Evolutionary conservation across 1,140 invertebrate species (phyloP).

Genomic region (Penaeus chinensis): DNA sequence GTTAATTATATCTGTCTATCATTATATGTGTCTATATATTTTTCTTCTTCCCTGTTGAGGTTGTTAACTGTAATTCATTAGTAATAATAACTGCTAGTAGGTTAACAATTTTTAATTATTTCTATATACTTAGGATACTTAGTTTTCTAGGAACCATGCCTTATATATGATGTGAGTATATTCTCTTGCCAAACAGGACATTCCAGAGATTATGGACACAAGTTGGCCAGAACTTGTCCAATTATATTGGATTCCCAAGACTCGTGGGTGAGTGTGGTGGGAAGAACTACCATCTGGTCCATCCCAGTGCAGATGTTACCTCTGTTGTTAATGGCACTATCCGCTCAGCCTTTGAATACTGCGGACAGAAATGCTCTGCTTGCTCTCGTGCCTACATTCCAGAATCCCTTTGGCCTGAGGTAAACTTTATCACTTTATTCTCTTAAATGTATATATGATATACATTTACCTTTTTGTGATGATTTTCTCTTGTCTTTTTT

Average conservation of each 20-base stretch:
- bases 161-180: constrained; percentile 10
- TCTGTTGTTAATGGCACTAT: constrained; percentile 88
- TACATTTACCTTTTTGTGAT: background rate
- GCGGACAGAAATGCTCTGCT: constrained; percentile 99
- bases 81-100: no score
- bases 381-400: constrained; percentile 97
- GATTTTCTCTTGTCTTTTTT: constrained; percentile 33
- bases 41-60: no score
- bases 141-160: no score
- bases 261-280: constrained; percentile 97
- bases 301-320: constrained; percentile 87
- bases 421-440: constrained; percentile 67
- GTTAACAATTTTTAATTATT: no score
- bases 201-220: constrained; percentile 94
- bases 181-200: constrained; percentile 74
- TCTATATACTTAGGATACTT: no score
- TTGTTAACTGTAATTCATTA: no score
- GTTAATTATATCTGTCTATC: background rate
- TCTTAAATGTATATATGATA: background rate
- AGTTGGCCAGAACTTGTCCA: constrained; percentile 89
- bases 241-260: constrained; percentile 91
- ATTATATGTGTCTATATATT: background rate
- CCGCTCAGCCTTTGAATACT: constrained; percentile 92
- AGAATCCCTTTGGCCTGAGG: constrained; percentile 86
- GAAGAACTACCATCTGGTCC: constrained; percentile 99